These are phyloP conservation scores for Apostichopus leukothele DNA, from an alignment of 53 echinoderm and acorn worm genomes.

Conservation along the genomic window DNA sequence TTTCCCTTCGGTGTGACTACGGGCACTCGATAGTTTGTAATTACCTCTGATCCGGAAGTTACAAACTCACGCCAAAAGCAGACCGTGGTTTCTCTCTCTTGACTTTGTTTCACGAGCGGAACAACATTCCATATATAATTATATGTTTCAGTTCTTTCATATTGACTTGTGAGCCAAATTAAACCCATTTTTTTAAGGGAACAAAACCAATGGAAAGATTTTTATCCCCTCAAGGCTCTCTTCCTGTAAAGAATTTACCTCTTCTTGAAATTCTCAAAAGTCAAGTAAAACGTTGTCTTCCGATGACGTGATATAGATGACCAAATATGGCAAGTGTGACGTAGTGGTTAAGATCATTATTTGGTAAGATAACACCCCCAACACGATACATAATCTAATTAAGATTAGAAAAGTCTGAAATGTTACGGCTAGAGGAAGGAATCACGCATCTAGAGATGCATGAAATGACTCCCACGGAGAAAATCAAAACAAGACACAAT, in stretches of 20 bases:
- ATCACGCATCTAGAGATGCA: background rate
- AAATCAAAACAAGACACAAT: no score
- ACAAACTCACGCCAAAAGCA: background rate
- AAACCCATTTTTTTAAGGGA: no score
- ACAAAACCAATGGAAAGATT: background rate
- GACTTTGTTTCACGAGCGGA: no score
- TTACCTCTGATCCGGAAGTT: background rate
- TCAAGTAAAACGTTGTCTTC: background rate
- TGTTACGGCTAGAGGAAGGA: background rate
- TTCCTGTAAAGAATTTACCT: background rate
- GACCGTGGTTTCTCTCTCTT: background rate
- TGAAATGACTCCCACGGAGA: background rate
- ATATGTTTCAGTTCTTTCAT: no score
- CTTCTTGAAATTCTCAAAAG: background rate
- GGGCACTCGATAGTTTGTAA: background rate
- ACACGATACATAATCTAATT: background rate
- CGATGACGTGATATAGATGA: background rate
- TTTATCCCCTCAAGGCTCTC: background rate
- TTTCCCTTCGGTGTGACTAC: background rate
- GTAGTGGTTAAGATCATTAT: background rate
- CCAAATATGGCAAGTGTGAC: conserved; percentile 15
- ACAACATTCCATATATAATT: no score
- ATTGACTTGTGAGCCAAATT: no score
- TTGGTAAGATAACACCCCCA: conserved; percentile 6
- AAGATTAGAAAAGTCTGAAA: background rate